Percentiles rank a stretch among this genome's conserved stretches.
These are phyloP conservation scores for Drosophila parabipectinata DNA, from an alignment of 1,140 invertebrate species.

Conservation along the genomic window DNA sequence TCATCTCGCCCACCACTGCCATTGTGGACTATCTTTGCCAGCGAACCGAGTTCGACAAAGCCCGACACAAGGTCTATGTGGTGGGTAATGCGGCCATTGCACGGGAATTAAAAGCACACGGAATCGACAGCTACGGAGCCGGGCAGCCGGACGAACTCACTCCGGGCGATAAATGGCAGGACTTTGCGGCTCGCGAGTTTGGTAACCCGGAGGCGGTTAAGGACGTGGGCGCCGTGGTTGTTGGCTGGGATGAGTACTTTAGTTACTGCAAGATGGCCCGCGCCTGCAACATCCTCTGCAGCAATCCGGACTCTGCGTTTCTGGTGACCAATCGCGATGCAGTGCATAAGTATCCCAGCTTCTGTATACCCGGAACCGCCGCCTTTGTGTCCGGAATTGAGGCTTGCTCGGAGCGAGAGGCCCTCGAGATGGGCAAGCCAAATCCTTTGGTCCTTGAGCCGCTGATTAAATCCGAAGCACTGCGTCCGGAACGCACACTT, in stretches of 20 bases:
- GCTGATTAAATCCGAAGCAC: slow-evolving; percentile 84
- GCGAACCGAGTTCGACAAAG: slow-evolving; percentile 86
- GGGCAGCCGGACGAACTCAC: slow-evolving; percentile 84
- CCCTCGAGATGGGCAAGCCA: slow-evolving; percentile 94
- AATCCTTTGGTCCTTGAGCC: slow-evolving; percentile 79
- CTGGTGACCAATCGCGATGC: slow-evolving; percentile 97
- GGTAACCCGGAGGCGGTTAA: slow-evolving; percentile 84
- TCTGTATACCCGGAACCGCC: slow-evolving; percentile 89
- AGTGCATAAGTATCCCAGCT: slow-evolving; percentile 73
- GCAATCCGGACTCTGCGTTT: slow-evolving; percentile 88
- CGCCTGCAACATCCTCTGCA: slow-evolving; percentile 92
- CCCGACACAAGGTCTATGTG: slow-evolving; percentile 91
- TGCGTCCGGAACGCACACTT: slow-evolving; percentile 91
- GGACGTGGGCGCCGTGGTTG: slow-evolving; percentile 94
- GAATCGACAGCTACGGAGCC: slow-evolving; percentile 90
- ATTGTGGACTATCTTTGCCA: slow-evolving; percentile 92
- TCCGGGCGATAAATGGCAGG: slow-evolving; percentile 49
- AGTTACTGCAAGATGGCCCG: slow-evolving; percentile 96
- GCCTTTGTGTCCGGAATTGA: slow-evolving; percentile 92
- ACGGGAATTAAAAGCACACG: slow-evolving; percentile 90
- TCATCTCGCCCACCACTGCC: slow-evolving; percentile 93
- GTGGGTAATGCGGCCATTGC: slow-evolving; percentile 92
- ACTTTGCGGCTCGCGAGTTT: slow-evolving; percentile 76
- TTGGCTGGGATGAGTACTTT: slow-evolving; percentile 96
- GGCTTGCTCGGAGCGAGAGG: slow-evolving; percentile 90